Evolutionary conservation across 1,140 invertebrate species (phyloP).

Genomic region (Lutraria rhynchaena): DNA sequence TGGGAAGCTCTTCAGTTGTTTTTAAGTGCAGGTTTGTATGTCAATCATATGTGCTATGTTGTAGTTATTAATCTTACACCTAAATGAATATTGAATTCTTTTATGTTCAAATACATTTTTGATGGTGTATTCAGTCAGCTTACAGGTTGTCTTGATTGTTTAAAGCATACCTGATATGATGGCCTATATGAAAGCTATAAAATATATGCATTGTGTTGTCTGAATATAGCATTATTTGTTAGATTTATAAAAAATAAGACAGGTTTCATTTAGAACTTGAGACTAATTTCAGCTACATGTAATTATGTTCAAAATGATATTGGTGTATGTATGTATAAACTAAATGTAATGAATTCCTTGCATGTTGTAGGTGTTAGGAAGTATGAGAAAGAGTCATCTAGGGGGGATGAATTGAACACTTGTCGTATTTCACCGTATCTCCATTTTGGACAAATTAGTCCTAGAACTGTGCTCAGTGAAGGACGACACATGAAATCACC

Average conservation of each 20-base stretch:
- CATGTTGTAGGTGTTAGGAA: constrained; percentile 58
- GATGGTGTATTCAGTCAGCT: not conserved
- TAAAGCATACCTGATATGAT: too few relatives aligned
- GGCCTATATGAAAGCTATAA: too few relatives aligned
- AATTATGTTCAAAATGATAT: too few relatives aligned
- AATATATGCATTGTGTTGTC: too few relatives aligned
- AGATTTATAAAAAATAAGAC: too few relatives aligned
- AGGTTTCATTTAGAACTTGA: too few relatives aligned
- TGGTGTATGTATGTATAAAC: too few relatives aligned
- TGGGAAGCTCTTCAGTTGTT: constrained; percentile 61
- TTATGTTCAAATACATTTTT: not conserved
- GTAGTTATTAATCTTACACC: too few relatives aligned
- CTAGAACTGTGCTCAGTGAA: constrained; percentile 53
- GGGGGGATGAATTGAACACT: constrained; percentile 61
- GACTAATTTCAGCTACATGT: too few relatives aligned
- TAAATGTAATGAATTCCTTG: too few relatives aligned
- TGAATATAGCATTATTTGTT: too few relatives aligned
- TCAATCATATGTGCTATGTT: too few relatives aligned
- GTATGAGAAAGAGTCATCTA: constrained; percentile 64
- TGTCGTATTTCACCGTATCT: constrained; percentile 65
- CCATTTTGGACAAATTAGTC: constrained; percentile 65
- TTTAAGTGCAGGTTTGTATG: constrained; percentile 50
- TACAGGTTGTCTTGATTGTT: not conserved
- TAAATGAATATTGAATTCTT: not conserved
- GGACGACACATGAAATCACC: constrained; percentile 62